These are phyloP conservation scores for Neoniphon sammara DNA, from an alignment of 2,797 vertebrate genomes.

Conservation along the genomic window DNA sequence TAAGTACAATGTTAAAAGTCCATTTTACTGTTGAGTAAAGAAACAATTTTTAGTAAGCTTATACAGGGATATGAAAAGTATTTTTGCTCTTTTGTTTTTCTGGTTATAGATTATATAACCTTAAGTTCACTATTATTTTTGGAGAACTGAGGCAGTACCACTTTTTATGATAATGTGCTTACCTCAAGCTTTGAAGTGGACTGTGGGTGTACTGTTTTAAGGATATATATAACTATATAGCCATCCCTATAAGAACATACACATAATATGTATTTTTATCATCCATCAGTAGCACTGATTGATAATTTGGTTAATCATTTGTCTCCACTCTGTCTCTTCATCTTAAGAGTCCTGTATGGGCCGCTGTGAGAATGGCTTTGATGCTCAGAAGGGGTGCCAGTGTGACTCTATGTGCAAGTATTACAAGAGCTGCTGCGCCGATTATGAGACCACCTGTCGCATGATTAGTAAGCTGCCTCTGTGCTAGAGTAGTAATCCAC, in stretches of 20 bases:
- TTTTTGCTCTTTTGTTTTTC: too few species aligned
- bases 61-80: not conserved
- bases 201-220: not conserved
- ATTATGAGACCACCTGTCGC: conserved; percentile 85
- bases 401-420: conserved; percentile 93
- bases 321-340: conserved; percentile 17
- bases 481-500: not conserved
- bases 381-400: conserved; percentile 85
- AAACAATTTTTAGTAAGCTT: not conserved
- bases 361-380: conserved; percentile 88
- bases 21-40: not conserved
- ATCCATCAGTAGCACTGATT: not conserved
- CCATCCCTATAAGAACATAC: not conserved
- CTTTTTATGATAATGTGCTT: not conserved
- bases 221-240: too few species aligned
- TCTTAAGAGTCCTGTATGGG: conserved; percentile 88
- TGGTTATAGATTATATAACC: not conserved
- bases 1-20: conserved; percentile 55
- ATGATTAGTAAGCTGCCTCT: conserved; percentile 81
- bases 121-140: not conserved
- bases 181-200: not conserved
- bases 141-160: not conserved
- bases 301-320: not conserved
- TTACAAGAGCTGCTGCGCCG: conserved; percentile 93
- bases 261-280: not conserved